Evolutionary conservation across 2,113 vertebrate genomes (phyloP).

Genomic region (Sebastes fasciatus): DNA sequence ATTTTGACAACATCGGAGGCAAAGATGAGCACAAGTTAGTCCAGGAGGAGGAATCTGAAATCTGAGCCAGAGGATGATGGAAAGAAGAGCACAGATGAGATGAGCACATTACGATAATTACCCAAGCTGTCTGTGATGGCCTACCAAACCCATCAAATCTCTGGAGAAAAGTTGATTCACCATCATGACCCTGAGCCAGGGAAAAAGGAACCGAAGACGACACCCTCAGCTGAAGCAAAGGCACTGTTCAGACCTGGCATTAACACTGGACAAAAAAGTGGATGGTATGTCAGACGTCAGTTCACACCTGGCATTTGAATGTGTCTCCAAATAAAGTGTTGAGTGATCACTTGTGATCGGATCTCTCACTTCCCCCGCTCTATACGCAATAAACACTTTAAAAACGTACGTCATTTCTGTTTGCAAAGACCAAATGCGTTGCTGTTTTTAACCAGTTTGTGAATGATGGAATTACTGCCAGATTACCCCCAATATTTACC

Average conservation of each 20-base stretch:
- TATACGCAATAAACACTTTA: not conserved
- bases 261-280: not conserved
- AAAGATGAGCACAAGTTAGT: conserved; percentile 38
- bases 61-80: conserved; percentile 43
- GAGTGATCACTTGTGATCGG: not conserved
- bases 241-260: not conserved
- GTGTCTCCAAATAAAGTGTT: not conserved
- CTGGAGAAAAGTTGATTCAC: conserved; percentile 46
- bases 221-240: conserved; percentile 7
- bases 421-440: not conserved
- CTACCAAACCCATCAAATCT: conserved; percentile 33
- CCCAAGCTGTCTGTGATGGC: conserved; percentile 30
- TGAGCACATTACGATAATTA: conserved; percentile 55
- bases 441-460: not conserved
- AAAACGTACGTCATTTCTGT: not conserved
- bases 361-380: not conserved
- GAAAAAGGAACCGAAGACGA: conserved; percentile 18
- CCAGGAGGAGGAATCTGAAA: conserved; percentile 31
- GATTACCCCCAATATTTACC: too few species aligned
- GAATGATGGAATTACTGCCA: not conserved
- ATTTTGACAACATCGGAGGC: conserved; percentile 47
- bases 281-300: not conserved
- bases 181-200: conserved; percentile 32
- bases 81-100: conserved; percentile 50
- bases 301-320: not conserved